Base-by-base conservation (phyloP, 2,888 invertebrate genomes). In the Scaptomyza flava region DNA sequence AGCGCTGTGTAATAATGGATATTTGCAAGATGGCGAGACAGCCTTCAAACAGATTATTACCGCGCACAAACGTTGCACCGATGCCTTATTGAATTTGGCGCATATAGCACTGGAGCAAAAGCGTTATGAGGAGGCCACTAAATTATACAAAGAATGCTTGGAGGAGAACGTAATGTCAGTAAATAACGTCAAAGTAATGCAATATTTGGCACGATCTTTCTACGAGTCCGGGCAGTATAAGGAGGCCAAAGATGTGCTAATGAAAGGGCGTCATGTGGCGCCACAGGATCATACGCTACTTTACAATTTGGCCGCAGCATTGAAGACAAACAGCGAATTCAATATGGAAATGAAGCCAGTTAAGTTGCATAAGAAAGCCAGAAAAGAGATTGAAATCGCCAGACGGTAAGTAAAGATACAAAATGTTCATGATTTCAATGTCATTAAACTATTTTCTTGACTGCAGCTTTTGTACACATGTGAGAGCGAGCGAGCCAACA, bases 161-260 rank as follows among this genome's bases (percentile, higher is more conserved):
- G 2, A 60, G 20, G 31, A 53, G 27, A 36, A 63, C 0, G 20
- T 33, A 6, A 9, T 42, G 1, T 41, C 31, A 0, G 6, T 3
- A 0, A 70, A 72, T 6, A 48, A 36, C 1, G 41, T 66, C 1
- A 20, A 52, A 12, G 52, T 59, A 0, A 64, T 81, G 64, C 46
- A 66, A 3, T 41, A 42, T 3, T 41, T 81, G 8, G 79, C 81
- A 7, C 47, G 27, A 8, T 34, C 77, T 0, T 20, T 62, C 0
- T 68, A 36, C 7, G 46, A 64, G 2, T 36, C 8, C 1, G 51
- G 58, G 0, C 48, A 48, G n/a, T n/a, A n/a, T n/a, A n/a, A 17
- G 0, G 72, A 74, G 23, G 74, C 81, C 6, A 81, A 72, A 38
- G 7, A 47, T 0, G 23, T 42, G 46, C 60, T 84, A 8, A 12